Conservation (phyloP, 2,113 vertebrate genomes). For the Xiphorhynchus elegans region DNA sequence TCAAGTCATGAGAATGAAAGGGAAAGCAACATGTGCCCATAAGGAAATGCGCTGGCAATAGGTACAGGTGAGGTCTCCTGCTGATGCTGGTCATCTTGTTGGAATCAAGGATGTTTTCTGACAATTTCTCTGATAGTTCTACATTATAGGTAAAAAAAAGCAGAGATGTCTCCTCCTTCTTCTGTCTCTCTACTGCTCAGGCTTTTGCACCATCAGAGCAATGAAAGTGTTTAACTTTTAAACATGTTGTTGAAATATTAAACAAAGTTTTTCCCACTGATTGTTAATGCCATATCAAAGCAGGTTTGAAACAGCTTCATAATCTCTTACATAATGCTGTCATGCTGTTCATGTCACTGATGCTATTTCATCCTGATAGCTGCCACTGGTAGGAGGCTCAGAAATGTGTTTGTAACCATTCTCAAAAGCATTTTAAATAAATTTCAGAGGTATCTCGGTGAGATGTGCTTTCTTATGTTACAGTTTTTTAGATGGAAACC, state of each 20-base stretch:
- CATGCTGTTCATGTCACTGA: conserved; percentile 46
- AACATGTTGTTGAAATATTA: conserved; percentile 57
- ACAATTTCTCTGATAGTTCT: neutral
- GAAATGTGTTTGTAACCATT: conserved; percentile 18
- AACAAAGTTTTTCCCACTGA: conserved; percentile 31
- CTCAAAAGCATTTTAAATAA: conserved; percentile 39
- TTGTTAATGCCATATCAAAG: conserved; percentile 52
- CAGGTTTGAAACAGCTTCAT: conserved; percentile 37
- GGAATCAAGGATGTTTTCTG: neutral
- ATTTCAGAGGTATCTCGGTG: neutral
- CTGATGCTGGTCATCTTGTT: neutral
- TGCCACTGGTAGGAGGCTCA: conserved; percentile 7
- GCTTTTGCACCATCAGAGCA: conserved; percentile 10
- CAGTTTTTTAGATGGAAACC: neutral
- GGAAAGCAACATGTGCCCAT: neutral
- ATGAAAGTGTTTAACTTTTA: conserved; percentile 56
- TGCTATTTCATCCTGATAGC: conserved; percentile 48
- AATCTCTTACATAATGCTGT: conserved; percentile 60
- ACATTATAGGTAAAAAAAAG: neutral
- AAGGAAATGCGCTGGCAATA: neutral
- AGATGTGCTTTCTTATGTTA: neutral
- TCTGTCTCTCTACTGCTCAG: neutral
- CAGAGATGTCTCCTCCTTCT: neutral
- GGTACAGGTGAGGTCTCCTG: neutral
- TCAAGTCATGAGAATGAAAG: neutral